Evolutionary conservation across 2,888 invertebrate genomes (phyloP), one percentile per base, ranked within the genome.

Genomic region (Epistrophe eligans): DNA sequence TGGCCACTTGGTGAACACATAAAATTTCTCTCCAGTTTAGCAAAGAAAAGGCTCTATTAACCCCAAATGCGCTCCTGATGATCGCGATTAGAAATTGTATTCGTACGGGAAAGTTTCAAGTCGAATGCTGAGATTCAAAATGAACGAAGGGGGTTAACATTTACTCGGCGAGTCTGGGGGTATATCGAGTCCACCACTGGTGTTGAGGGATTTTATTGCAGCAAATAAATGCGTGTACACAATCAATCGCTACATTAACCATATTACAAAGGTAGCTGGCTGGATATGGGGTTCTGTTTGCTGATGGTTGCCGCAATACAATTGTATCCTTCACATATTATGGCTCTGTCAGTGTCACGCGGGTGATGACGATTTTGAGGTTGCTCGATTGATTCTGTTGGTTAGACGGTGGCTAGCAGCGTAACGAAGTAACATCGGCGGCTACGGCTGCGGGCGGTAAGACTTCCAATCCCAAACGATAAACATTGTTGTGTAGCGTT

Each of bases 161-260:
- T 52, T 52, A 52, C 52, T 70, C 55, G 55, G 58, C 62, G 28
- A 50, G 60, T 74, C 74, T 74, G 52, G 40, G 67, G 67, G 57
- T 79, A 55, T 67, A 62, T 62, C 52, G 28, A 55, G 60, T 81
- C 77, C 52, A 70, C 77, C 52, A 70, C 58, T 79, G 79, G 87
- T 83, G 87, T 87, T 83, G 79, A 83, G 79, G 74, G 83, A 76
- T 79, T 83, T 87, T 83, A 83, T 83, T 87, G 76, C 79, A 76
- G 74, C 79, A 83, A 83, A 83, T 87, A 79, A 79, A 87, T 87
- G 87, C 79, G 66, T 87, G 87, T 79, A 87, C 71, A 76, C 87
- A 48, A 87, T 83, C 87, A 87, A 87, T 87, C 71, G 83, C 76
- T 87, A 79, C 87, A 87, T 83, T 79, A 83, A 76, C 64, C 79